These are phyloP conservation scores for Ophion slaviceki DNA, from an alignment of 2,888 invertebrate species.

Conservation along the genomic window DNA sequence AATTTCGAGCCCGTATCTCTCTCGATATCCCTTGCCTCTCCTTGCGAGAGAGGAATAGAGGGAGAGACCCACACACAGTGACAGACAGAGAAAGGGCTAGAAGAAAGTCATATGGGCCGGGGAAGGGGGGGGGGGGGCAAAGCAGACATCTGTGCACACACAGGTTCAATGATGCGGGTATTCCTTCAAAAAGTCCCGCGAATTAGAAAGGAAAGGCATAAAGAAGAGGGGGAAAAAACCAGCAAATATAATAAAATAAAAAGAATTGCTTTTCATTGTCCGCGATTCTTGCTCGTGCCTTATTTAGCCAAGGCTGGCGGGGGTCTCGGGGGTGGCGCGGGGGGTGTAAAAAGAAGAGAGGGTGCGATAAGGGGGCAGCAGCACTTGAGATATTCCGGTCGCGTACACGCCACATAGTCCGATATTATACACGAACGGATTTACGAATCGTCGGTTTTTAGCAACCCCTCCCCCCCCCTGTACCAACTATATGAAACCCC, in stretches of 20 bases:
- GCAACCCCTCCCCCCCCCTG: no score
- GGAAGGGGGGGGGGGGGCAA: not conserved
- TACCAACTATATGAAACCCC: not conserved
- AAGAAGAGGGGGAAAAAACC: not conserved
- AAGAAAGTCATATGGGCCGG: not conserved
- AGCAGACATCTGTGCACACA: slow-evolving; percentile 71
- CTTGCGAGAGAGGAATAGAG: not conserved
- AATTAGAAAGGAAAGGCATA: slow-evolving; percentile 19
- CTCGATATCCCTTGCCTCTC: no score
- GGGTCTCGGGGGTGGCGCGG: no score
- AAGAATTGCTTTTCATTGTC: not conserved
- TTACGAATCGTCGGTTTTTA: not conserved
- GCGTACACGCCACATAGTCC: not conserved
- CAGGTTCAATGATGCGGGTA: slow-evolving; percentile 72
- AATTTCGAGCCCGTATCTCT: no score
- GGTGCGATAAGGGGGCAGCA: not conserved
- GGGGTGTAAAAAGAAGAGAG: not conserved
- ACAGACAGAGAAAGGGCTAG: not conserved
- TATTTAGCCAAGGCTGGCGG: no score
- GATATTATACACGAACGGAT: slow-evolving; percentile 1
- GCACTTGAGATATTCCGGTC: not conserved
- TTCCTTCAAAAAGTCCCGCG: slow-evolving; percentile 44
- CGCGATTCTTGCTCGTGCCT: no score
- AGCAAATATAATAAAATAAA: not conserved
- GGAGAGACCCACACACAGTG: not conserved